These are phyloP conservation scores for Sus scrofa DNA, from an alignment of 2,113 vertebrate species.

Conservation along the genomic window T2T-Sscrofa CM000826.6:144393001-144393500, in stretches of 20 bases:
- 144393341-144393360: not conserved
- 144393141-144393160: not conserved
- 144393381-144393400: not conserved
- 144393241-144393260: not conserved
- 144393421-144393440: slow-evolving; percentile 38
- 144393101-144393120: not conserved
- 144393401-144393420: not conserved
- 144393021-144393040: not conserved
- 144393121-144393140: not conserved
- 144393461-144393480: slow-evolving; percentile 65
- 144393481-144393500: slow-evolving; percentile 62
- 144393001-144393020: not conserved
- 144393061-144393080: not conserved
- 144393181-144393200: not conserved
- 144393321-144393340: not conserved
- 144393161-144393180: not conserved
- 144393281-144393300: not conserved
- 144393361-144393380: not conserved
- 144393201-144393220: not conserved
- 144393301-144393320: not conserved
- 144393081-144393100: not conserved
- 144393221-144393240: not conserved
- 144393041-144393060: not conserved
- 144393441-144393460: slow-evolving; percentile 42
- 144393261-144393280: not conserved